These are phyloP conservation scores for Brachionus rubens DNA, from an alignment of 1,140 invertebrate genomes.

Conservation along the genomic window DNA sequence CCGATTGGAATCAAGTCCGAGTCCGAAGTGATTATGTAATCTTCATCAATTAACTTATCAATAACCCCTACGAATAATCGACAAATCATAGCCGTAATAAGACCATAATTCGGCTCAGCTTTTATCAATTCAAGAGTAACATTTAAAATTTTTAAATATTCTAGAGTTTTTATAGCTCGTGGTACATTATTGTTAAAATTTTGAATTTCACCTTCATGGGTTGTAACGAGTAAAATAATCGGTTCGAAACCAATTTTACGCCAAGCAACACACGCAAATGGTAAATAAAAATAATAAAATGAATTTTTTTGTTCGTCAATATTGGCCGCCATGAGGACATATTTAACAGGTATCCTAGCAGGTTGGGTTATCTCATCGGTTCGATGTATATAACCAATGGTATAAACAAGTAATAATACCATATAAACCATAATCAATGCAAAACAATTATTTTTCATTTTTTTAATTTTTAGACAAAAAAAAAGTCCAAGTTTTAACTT, in stretches of 20 bases:
- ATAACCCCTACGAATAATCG: not conserved
- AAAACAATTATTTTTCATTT: too few species aligned
- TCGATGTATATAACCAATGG: too few species aligned
- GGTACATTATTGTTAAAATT: not conserved
- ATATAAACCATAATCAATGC: too few species aligned
- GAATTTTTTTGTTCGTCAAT: not conserved
- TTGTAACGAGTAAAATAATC: not conserved
- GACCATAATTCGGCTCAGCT: not conserved
- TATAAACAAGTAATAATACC: too few species aligned
- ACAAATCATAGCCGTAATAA: not conserved
- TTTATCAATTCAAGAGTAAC: not conserved
- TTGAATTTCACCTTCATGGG: not conserved
- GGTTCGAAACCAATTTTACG: not conserved
- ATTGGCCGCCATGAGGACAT: not conserved
- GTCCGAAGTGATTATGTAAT: constrained; percentile 7
- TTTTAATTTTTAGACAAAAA: too few species aligned
- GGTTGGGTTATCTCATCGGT: too few species aligned
- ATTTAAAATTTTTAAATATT: not conserved
- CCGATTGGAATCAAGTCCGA: constrained; percentile 7
- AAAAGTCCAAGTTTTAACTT: too few species aligned
- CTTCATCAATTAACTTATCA: not conserved
- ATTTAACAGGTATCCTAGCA: too few species aligned
- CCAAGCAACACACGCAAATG: not conserved
- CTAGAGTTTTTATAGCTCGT: not conserved
- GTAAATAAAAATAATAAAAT: constrained; percentile 20